Conservation (phyloP, 2,888 invertebrate species). For the Oxytorus armatus region DNA sequence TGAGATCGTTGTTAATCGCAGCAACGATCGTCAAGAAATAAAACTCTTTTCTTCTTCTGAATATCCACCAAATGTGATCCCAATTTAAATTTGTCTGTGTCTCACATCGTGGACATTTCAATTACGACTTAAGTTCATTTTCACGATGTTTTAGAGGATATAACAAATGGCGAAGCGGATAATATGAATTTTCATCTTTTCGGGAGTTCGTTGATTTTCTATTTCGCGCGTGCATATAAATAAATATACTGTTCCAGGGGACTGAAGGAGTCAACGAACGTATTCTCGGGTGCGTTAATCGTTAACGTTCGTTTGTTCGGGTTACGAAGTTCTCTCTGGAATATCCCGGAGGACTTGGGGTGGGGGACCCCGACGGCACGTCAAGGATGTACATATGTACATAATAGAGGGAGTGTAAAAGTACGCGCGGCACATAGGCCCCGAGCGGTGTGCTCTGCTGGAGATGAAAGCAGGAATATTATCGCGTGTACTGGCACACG, state of each 20-base stretch:
- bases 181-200: constrained; percentile 17
- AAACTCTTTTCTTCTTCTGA: background rate
- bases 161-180: background rate
- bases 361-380: constrained; percentile 18
- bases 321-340: constrained; percentile 41
- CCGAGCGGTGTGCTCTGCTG: background rate
- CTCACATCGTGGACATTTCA: background rate
- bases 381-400: constrained; percentile 17
- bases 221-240: too few species aligned
- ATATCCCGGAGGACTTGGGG: constrained; percentile 49
- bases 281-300: constrained; percentile 34
- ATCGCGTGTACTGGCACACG: constrained; percentile 52
- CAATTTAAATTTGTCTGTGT: background rate
- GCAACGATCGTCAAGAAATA: background rate
- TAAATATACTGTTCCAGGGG: constrained; percentile 1
- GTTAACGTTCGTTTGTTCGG: constrained; percentile 60
- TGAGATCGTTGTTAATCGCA: background rate
- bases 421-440: constrained; percentile 23
- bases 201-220: constrained; percentile 12
- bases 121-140: background rate
- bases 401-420: constrained; percentile 9
- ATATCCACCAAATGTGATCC: too few species aligned
- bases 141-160: background rate
- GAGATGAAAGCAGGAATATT: constrained; percentile 58
- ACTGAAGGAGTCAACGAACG: constrained; percentile 21